Base-by-base conservation (phyloP, 1,140 invertebrate genomes). In the Pseudomyrmex dendroicus region DNA sequence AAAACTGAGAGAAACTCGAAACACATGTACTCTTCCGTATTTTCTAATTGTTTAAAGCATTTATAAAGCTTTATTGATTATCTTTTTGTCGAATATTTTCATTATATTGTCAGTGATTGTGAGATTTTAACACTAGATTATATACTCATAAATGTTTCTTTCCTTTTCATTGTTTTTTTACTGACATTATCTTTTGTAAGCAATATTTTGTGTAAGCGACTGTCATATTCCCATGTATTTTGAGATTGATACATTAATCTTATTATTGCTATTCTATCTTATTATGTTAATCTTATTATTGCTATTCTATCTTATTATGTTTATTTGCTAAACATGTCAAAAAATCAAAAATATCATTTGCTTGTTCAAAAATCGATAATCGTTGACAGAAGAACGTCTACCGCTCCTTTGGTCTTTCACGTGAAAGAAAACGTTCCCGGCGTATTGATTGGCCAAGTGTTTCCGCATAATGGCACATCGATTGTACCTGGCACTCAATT, bases 351-450 rank as follows among this genome's bases (percentile, higher is more conserved):
- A 50, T 54, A 48, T 2, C 56, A 72, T 78, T 78, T 73, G 66
- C 80, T 73, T 54, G 68, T 57, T 72, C 22, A 57, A 82, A 84
- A 87, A 59, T 87, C 73, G 74, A 74, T 46, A 85, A 44, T 63
- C 67, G 73, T 83, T 86, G 78, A 89, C 92, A 97, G 96, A 89
- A 96, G 96, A 85, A 95, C 95, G 86, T 95, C 94, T 72, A 95
- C 95, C 91, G 95, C 95, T 22, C 95, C 96, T 1, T 94, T 97
- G 10, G 95, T 96, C 82, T 97, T 98, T 89, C 95, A 96, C 72
- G 96, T 98, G 0, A 96, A 95, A 87, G 97, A 98, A 93, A 98
- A 98, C 92, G 89, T 96, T 12, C 95, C 96, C 1, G 97, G 96
- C 22, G 96, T 96, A 25, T 94, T 96, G 10, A 97, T 98, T 72